phyloP scores from a whole-genome alignment of 2,888 invertebrate species.

The Macroteleia sp. region DNA sequence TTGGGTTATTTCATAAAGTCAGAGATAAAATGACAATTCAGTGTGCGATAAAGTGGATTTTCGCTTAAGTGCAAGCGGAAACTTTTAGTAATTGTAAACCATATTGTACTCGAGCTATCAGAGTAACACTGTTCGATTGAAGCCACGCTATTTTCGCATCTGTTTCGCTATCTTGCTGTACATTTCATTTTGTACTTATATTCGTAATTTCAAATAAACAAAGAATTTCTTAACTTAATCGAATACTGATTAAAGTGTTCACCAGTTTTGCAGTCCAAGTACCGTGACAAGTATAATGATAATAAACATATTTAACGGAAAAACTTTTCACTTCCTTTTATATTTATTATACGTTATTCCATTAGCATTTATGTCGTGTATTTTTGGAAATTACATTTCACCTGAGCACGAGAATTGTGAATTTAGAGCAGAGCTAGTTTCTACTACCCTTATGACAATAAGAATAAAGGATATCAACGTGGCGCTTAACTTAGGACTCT shows the following conservation, averaged over 20 bases:
- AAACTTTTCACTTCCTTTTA: too few species aligned
- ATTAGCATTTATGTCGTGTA: neutral
- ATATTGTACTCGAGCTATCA: constrained; percentile 76
- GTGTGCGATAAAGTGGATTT: constrained; percentile 74
- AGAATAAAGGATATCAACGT: constrained; percentile 38
- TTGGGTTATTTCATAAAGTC: constrained; percentile 49
- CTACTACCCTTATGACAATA: constrained; percentile 22
- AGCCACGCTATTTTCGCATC: constrained; percentile 48
- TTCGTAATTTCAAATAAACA: constrained; percentile 44
- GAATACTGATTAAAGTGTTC: neutral
- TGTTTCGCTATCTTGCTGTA: constrained; percentile 46
- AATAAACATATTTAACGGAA: too few species aligned
- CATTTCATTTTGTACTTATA: constrained; percentile 48
- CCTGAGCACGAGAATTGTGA: constrained; percentile 1
- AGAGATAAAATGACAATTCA: constrained; percentile 73
- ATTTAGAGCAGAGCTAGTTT: constrained; percentile 19
- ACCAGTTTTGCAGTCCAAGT: neutral
- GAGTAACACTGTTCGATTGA: constrained; percentile 71
- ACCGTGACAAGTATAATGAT: neutral
- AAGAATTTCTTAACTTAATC: constrained; percentile 8
- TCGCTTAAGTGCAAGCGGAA: constrained; percentile 73
- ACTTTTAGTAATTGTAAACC: constrained; percentile 79
- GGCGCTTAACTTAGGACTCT: constrained; percentile 19
- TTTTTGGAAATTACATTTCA: constrained; percentile 11
- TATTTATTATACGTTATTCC: too few species aligned